Percentiles rank a stretch among this genome's conserved stretches.
phyloP scores from a whole-genome alignment of 35 echinoderm and acorn worm species.

The Stichopus chloronotus region DNA sequence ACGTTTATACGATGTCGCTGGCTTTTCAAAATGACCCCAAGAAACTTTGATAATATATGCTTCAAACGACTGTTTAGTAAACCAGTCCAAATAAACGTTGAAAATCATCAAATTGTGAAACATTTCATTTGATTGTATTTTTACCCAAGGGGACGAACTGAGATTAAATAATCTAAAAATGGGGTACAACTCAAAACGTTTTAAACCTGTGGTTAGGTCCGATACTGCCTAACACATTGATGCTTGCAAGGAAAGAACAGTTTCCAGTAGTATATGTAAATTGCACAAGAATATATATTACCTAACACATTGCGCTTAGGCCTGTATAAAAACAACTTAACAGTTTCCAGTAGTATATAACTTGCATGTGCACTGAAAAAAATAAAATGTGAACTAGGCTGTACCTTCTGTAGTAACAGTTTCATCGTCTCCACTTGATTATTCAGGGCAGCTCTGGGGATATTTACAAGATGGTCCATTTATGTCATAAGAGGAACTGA shows the following conservation, averaged over 20 bases:
- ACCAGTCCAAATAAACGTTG: too few relatives aligned
- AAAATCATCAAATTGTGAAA: too few relatives aligned
- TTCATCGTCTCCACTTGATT: slow-evolving; percentile 64
- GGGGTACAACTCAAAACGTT: too few relatives aligned
- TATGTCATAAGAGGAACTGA: not conserved
- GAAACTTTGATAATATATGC: too few relatives aligned
- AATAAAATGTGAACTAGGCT: not conserved
- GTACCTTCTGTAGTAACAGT: slow-evolving; percentile 52
- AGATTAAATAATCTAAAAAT: too few relatives aligned
- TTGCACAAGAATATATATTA: not conserved
- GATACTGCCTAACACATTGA: too few relatives aligned
- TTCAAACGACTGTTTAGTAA: too few relatives aligned
- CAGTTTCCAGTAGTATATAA: not conserved
- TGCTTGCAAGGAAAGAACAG: not conserved
- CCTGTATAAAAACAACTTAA: not conserved
- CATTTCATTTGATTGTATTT: too few relatives aligned
- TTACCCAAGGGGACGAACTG: too few relatives aligned
- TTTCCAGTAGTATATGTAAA: not conserved
- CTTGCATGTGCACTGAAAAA: not conserved
- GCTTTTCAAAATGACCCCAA: too few relatives aligned
- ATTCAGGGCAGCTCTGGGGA: slow-evolving; percentile 51
- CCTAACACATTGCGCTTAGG: not conserved
- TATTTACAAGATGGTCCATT: not conserved
- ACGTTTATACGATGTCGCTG: too few relatives aligned
- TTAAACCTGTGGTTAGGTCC: too few relatives aligned